Evolutionary conservation across 2,888 invertebrate species (phyloP), one percentile per base, ranked within the genome.

Genomic region (Troides oblongomaculatus): DNA sequence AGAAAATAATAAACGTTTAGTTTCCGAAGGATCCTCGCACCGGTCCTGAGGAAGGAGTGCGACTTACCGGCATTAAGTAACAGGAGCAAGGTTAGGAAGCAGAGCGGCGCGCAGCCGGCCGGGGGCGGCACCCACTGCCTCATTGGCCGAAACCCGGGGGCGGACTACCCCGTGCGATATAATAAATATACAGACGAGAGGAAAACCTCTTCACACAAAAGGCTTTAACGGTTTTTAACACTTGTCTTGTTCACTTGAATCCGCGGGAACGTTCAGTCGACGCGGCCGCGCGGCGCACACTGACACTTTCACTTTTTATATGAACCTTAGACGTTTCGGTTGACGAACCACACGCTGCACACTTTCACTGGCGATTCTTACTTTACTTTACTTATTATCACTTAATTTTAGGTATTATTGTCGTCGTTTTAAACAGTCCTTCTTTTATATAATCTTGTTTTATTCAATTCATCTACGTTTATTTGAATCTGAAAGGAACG

Each of bases 81-180:
- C 73, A 91, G 81, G 73, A 87, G 79, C 74, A 84, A 77, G 74
- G 80, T 81, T 75, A 85, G 77, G 72, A 80, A 76, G 76, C 78
- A 76, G 70, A 78, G 80, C 79, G 81, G 79, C 83, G 79, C 74
- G 74, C 74, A 74, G 79, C 85, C 86, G 84, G 81, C 79, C 81
- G 86, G 85, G 88, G 92, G 92, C 92, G 91, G 80, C 72, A 77
- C 84, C 90, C 83, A 75, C 76, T 77, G 81, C 89, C 84, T 81
- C 92, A 92, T 92, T 92, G 92, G 92, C 80, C 86, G 87, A 84
- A 74, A 78, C 77, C 74, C 81, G 81, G 83, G 87, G 88, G 89
- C 89, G 88, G 84, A 72, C 73, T 74, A 72, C 72, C 72, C 73
- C 69, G 66, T 76, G 71, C 79, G 74, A 78, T 85, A 84, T 84